Conservation (phyloP, 2,888 invertebrate species). For the Ischnus inquisitorius region DNA sequence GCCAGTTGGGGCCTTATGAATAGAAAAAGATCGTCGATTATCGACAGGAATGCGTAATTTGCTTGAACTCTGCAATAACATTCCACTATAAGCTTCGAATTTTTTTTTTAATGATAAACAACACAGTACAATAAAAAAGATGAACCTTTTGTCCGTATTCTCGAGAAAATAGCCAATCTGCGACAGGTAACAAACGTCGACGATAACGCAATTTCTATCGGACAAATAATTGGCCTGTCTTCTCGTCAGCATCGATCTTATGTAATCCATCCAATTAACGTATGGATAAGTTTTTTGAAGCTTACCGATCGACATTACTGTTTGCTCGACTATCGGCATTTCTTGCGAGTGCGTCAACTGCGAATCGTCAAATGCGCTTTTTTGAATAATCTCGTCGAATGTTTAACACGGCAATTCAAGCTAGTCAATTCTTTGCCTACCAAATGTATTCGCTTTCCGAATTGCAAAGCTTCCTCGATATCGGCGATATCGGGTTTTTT, state of each 20-base stretch:
- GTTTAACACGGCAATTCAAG: neutral
- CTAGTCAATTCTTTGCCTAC: constrained; percentile 13
- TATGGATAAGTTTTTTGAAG: constrained; percentile 69
- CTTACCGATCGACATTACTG: constrained; percentile 66
- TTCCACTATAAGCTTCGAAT: neutral
- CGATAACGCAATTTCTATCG: constrained; percentile 68
- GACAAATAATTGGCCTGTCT: constrained; percentile 70
- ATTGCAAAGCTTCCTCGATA: constrained; percentile 64
- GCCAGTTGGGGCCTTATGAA: constrained; percentile 69
- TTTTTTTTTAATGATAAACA: too few species aligned
- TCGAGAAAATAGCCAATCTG: constrained; percentile 62
- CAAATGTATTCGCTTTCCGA: constrained; percentile 56
- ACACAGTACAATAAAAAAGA: neutral
- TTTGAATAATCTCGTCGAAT: neutral
- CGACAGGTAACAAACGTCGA: constrained; percentile 65
- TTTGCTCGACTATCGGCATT: constrained; percentile 64
- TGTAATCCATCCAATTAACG: constrained; percentile 71
- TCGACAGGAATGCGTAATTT: constrained; percentile 71
- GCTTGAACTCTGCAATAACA: constrained; percentile 62
- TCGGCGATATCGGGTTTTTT: constrained; percentile 53
- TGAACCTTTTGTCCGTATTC: constrained; percentile 65
- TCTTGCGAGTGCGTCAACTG: constrained; percentile 62
- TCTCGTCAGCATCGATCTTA: constrained; percentile 68
- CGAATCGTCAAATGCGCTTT: neutral
- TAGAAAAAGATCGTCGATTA: constrained; percentile 68